Evolutionary conservation across 2,797 vertebrate species (phyloP).

Genomic region (Rhincodon typus): DNA sequence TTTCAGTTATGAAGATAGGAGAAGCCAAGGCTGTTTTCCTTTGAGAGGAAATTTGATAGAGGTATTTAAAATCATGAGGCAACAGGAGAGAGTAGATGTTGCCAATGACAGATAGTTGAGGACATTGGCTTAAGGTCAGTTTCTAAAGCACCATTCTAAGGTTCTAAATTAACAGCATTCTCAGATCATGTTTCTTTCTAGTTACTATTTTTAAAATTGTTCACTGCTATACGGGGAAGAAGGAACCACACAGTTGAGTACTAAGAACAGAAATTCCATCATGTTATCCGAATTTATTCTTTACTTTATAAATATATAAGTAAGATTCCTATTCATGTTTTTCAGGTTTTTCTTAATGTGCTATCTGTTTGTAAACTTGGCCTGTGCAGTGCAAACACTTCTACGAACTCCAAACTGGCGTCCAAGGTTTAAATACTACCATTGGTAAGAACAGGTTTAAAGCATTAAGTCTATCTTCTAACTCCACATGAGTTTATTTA

Average conservation of each 20-base stretch:
- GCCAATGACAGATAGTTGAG: neutral
- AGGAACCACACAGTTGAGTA: neutral
- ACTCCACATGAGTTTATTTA: neutral
- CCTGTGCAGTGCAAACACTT: slow-evolving; percentile 93
- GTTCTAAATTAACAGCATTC: neutral
- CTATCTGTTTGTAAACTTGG: slow-evolving; percentile 95
- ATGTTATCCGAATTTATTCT: neutral
- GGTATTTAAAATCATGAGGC: neutral
- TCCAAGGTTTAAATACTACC: slow-evolving; percentile 92
- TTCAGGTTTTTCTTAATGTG: slow-evolving; percentile 98
- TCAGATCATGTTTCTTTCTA: neutral
- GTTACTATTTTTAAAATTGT: neutral
- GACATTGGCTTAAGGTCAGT: neutral
- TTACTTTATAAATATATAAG: neutral
- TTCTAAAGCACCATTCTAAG: neutral
- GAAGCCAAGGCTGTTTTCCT: neutral
- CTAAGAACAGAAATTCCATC: neutral
- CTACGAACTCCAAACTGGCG: slow-evolving; percentile 94
- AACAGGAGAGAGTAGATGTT: neutral
- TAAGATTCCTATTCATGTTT: slow-evolving; percentile 18
- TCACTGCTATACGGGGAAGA: neutral
- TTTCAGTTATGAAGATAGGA: neutral
- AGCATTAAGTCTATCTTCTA: neutral
- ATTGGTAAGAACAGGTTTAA: slow-evolving; percentile 70
- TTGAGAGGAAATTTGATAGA: neutral